These are phyloP conservation scores for Hippolais icterina DNA, from an alignment of 2,113 vertebrate species.

Conservation along the genomic window DNA sequence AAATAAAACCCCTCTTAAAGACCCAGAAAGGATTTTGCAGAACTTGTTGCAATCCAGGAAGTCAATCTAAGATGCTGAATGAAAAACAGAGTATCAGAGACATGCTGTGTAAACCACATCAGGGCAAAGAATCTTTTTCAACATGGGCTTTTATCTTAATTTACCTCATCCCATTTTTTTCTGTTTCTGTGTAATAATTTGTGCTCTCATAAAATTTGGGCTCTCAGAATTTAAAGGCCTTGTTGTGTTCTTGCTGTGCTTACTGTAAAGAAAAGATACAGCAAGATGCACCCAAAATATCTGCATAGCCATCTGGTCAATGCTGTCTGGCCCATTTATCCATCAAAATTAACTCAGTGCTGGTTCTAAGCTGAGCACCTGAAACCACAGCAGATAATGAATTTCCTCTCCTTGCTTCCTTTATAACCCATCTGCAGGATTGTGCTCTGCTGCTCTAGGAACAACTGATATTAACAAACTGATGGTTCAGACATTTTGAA, in stretches of 20 bases:
- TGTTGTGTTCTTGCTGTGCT: not conserved
- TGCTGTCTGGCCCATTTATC: not conserved
- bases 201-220: not conserved
- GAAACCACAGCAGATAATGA: not conserved
- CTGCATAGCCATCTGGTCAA: not conserved
- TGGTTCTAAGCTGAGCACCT: slow-evolving; percentile 17
- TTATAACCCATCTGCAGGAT: not conserved
- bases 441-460: not conserved
- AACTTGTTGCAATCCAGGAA: not conserved
- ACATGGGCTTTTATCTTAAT: not conserved
- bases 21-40: not conserved
- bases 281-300: not conserved
- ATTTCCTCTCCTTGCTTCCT: not conserved
- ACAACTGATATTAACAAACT: not conserved
- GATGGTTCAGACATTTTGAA: not conserved
- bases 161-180: not conserved
- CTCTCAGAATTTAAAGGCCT: not conserved
- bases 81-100: not conserved
- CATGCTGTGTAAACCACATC: fast-evolving
- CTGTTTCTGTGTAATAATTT: not conserved
- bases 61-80: not conserved
- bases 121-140: not conserved
- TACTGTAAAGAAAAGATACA: not conserved
- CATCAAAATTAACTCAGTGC: not conserved
- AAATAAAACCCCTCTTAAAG: not conserved